Conservation (phyloP, 2,797 vertebrate genomes). For the Oreortyx pictus region DNA sequence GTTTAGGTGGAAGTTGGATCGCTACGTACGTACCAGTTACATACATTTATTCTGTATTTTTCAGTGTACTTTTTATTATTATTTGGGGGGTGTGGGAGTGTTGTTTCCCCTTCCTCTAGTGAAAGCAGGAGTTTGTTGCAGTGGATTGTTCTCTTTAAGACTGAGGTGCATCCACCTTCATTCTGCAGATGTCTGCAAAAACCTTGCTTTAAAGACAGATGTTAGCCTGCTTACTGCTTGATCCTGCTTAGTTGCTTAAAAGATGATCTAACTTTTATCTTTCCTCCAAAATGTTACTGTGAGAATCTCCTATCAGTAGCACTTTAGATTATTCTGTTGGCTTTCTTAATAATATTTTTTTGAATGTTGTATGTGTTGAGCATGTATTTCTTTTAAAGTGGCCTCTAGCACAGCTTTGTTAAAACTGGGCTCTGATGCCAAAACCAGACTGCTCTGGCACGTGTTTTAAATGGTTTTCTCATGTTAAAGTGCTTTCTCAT, state of each 20-base stretch:
- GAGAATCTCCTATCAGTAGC: background rate
- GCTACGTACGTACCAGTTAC: slow-evolving; percentile 90
- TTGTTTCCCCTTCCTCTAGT: background rate
- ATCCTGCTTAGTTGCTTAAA: background rate
- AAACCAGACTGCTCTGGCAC: background rate
- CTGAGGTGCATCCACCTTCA: background rate
- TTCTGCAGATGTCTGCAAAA: background rate
- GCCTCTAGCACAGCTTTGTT: background rate
- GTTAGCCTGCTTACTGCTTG: background rate
- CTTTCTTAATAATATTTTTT: background rate
- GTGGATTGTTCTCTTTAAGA: background rate
- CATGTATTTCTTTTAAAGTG: background rate
- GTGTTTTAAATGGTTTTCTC: background rate
- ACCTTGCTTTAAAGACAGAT: background rate
- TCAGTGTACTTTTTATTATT: background rate
- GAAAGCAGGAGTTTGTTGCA: background rate
- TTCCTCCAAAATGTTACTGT: background rate
- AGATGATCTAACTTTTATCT: background rate
- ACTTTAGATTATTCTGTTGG: background rate
- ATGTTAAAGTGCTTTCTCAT: background rate
- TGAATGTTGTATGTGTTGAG: background rate
- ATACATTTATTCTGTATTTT: background rate
- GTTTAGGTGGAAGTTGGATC: slow-evolving; percentile 97
- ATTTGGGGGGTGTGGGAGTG: too few species aligned
- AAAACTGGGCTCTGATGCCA: background rate